Evolutionary conservation across 1,140 invertebrate genomes (phyloP).

Genomic region (Matsumurasca onukii): DNA sequence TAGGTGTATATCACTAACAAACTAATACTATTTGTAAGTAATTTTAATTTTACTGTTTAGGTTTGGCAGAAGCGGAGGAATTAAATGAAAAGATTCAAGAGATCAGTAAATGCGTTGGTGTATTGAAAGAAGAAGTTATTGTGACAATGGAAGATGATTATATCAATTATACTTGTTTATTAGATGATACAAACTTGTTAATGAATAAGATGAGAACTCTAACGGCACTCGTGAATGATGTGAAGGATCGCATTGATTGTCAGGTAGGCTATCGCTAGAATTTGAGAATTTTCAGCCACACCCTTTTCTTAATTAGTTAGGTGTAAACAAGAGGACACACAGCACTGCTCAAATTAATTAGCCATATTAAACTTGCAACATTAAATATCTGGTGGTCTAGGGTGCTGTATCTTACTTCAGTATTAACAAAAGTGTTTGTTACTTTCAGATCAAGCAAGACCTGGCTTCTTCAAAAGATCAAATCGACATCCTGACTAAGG

Average conservation of each 20-base stretch:
- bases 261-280: background rate
- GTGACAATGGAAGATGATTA: slow-evolving; percentile 12
- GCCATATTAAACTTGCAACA: no score
- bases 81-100: slow-evolving; percentile 18
- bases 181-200: slow-evolving; percentile 4
- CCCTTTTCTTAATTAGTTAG: no score
- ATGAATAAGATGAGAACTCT: slow-evolving; percentile 6
- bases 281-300: no score
- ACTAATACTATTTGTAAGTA: background rate
- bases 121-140: slow-evolving; percentile 11
- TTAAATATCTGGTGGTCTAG: no score
- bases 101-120: background rate
- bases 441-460: slow-evolving; percentile 30
- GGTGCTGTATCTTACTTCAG: no score
- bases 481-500: slow-evolving; percentile 9
- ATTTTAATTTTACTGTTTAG: slow-evolving; percentile 11
- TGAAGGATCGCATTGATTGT: slow-evolving; percentile 10
- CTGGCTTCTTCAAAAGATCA: slow-evolving; percentile 21
- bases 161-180: slow-evolving; percentile 3
- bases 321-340: no score
- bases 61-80: background rate
- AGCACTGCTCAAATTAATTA: no score
- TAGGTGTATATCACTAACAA: background rate
- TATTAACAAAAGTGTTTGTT: no score
- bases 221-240: background rate